Conservation (phyloP, 2,797 vertebrate genomes). For the Brachyrhaphis roseni region DNA sequence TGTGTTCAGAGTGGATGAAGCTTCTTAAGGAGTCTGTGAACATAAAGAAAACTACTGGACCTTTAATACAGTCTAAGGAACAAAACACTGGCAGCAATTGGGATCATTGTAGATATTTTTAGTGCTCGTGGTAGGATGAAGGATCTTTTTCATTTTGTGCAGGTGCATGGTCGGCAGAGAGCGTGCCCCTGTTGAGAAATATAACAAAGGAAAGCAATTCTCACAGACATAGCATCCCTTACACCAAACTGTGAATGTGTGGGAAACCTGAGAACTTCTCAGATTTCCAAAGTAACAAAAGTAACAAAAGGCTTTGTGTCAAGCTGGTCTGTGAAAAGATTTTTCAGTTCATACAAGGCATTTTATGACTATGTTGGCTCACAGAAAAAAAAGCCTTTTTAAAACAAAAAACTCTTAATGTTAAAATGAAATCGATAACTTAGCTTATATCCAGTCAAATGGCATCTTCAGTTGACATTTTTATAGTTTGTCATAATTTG, state of each 20-base stretch:
- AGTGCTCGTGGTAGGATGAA: conserved; percentile 36
- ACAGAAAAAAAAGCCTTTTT: background rate
- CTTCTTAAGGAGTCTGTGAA: conserved; percentile 20
- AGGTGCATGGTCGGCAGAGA: conserved; percentile 58
- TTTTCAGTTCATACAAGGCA: background rate
- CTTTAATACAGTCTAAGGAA: conserved; percentile 24
- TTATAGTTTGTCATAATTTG: background rate
- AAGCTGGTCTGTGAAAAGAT: conserved; percentile 17
- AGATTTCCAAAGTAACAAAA: conserved; percentile 34
- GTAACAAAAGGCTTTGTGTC: conserved; percentile 36
- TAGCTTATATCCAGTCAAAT: background rate
- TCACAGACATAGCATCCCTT: conserved; percentile 52
- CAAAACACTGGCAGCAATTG: conserved; percentile 38
- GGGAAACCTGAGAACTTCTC: conserved; percentile 55
- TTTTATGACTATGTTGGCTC: background rate
- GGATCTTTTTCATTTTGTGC: conserved; percentile 42
- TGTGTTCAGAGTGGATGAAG: conserved; percentile 23
- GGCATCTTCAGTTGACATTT: background rate
- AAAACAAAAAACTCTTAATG: background rate
- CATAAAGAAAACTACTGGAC: conserved; percentile 4
- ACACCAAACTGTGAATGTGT: conserved; percentile 39
- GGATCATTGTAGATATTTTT: conserved; percentile 28
- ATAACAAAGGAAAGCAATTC: conserved; percentile 60
- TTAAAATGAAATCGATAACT: background rate
- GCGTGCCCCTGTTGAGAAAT: conserved; percentile 47